phyloP scores from a whole-genome alignment of 2,113 vertebrate genomes.

The Madoqua kirkii region DNA sequence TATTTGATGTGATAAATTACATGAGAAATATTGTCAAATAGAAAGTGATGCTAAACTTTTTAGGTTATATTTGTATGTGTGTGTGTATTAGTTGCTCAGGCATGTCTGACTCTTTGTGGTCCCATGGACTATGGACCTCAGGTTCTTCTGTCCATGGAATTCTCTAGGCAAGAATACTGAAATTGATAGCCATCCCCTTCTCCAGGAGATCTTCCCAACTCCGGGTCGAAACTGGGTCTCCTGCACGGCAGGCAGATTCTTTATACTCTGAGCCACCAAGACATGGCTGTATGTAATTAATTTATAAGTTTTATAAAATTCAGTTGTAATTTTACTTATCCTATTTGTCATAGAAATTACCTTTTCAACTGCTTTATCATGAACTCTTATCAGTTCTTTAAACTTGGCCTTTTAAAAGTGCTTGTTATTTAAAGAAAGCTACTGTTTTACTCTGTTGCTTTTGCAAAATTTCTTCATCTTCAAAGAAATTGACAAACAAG shows the following conservation, averaged over 20 bases:
- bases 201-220: not conserved
- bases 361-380: not conserved
- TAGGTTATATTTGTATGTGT: not conserved
- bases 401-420: not conserved
- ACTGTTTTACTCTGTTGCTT: not conserved
- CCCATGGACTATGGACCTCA: not conserved
- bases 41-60: not conserved
- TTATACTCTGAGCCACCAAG: not conserved
- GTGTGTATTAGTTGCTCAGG: not conserved
- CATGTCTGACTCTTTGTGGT: not conserved
- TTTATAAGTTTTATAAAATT: not conserved
- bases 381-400: not conserved
- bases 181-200: not conserved
- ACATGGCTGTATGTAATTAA: not conserved
- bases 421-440: not conserved
- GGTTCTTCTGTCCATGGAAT: not conserved
- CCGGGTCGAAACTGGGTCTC: not conserved
- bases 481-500: not conserved
- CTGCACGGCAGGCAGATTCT: not conserved
- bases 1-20: not conserved
- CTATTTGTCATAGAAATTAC: not conserved
- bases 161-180: not conserved
- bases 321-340: not conserved
- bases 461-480: not conserved
- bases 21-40: not conserved